Base-by-base conservation (phyloP, 2,113 vertebrate species). In the Eublepharis macularius region DNA sequence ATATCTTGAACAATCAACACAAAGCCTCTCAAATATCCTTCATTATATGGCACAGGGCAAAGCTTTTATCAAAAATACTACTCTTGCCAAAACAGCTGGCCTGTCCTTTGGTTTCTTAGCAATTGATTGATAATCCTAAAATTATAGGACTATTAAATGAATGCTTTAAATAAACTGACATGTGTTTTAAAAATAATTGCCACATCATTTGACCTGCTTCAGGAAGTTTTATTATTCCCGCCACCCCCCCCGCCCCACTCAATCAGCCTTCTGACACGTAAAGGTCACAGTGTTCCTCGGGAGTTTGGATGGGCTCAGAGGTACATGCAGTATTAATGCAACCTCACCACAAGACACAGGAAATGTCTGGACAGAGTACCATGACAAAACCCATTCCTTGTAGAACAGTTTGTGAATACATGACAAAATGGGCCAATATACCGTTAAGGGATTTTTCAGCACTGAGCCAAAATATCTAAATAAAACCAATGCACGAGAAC, bases 391-490 rank as follows among this genome's bases (percentile, higher is more conserved):
- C 74, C 80, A 83, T 93, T 92, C 93, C 74, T 84, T 89, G 82
- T 72, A 90, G 89, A 94, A 95, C 93, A 95, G 95, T 94, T 94
- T 88, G 86, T 32, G 95, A 96, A 92, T 94, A 87, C 83, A 91
- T 83, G 69, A 70, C 74, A 88, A 86, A 95, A 95, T 92, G 93
- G 66, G 83, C 95, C 95, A 95, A 94, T 84, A 92, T 88, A 79
- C 95, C 93, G 94, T 74, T 1, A 0, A 94, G 92, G 94, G 95
- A 94, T 88, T 85, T 66, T 91, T 91, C 87, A 86, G 90, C 92
- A 94, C 87, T 90, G 85, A 85, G 90, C 86, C 93, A 95, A 94
- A 88, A 88, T 92, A 90, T 6, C 26, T 10, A 29, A 87, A 89
- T 76, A 83, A 87, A 92, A 95, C 91, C 93, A 94, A 88, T 36